These are phyloP conservation scores for Peromyscus aztecus DNA, from an alignment of 2,797 vertebrate species.

Conservation along the genomic window DNA sequence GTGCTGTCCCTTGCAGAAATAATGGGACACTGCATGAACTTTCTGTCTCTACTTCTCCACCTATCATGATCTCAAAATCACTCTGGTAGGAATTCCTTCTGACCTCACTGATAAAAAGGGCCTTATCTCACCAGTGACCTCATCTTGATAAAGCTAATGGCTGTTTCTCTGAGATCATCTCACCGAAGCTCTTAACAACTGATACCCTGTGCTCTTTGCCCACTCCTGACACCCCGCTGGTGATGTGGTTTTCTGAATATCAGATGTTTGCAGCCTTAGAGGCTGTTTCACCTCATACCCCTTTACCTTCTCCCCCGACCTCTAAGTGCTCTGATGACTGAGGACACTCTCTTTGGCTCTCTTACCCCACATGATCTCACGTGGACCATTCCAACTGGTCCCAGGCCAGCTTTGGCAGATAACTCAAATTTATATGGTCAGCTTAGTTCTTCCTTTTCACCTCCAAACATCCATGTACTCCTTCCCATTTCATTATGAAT, in stretches of 20 bases:
- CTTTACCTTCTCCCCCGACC: not conserved
- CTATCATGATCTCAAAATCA: slow-evolving; percentile 26
- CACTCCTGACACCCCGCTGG: not conserved
- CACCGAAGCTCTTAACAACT: slow-evolving; percentile 33
- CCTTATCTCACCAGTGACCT: slow-evolving; percentile 49
- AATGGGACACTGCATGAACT: not conserved
- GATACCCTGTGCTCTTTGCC: not conserved
- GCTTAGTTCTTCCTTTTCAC: slow-evolving; percentile 5
- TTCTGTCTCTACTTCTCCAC: not conserved
- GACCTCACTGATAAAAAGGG: slow-evolving; percentile 32
- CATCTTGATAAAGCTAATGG: slow-evolving; percentile 25
- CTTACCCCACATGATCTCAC: slow-evolving; percentile 35
- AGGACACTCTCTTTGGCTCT: not conserved
- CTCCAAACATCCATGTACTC: not conserved
- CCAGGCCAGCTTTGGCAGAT: not conserved
- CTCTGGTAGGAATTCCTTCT: slow-evolving; percentile 12
- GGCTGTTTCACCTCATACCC: not conserved
- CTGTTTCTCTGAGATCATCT: slow-evolving; percentile 58
- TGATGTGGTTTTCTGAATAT: not conserved
- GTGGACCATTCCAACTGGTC: slow-evolving; percentile 20
- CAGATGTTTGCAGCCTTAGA: not conserved
- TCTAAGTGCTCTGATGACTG: slow-evolving; percentile 28
- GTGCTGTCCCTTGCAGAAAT: not conserved
- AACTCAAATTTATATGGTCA: slow-evolving; percentile 58
- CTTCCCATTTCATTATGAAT: slow-evolving; percentile 43